Conservation (phyloP, 2,797 vertebrate species). For the Pangasius sanitwongsei region DNA sequence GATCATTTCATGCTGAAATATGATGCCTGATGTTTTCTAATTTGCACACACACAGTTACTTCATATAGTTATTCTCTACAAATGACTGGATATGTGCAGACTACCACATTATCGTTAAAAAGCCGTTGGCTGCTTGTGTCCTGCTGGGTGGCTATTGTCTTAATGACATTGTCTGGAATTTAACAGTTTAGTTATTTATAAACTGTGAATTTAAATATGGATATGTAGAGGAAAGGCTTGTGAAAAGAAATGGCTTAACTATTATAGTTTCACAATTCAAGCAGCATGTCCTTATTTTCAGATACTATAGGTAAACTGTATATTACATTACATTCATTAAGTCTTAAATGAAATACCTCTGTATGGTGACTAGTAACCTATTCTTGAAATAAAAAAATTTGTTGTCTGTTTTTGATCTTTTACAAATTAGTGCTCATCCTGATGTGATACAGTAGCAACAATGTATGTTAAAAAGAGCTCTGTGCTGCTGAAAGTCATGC, state of each 20-base stretch:
- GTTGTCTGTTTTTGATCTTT: background rate
- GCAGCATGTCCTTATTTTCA: background rate
- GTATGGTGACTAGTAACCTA: background rate
- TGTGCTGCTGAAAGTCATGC: slow-evolving; percentile 2
- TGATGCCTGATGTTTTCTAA: background rate
- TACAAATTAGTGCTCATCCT: background rate
- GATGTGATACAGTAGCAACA: too few species aligned
- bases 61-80: background rate
- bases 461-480: background rate
- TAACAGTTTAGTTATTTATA: background rate
- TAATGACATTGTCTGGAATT: background rate
- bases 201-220: background rate
- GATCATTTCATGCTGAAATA: background rate
- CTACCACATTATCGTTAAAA: background rate
- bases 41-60: background rate
- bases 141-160: background rate
- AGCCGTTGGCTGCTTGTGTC: background rate
- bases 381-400: background rate
- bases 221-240: background rate
- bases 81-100: background rate
- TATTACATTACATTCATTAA: background rate
- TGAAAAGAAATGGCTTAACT: background rate
- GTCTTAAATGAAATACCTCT: background rate
- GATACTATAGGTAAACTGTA: background rate
- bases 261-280: background rate